Evolutionary conservation across 2,113 vertebrate genomes (phyloP).

Genomic region (Lepisosteus osseus): DNA sequence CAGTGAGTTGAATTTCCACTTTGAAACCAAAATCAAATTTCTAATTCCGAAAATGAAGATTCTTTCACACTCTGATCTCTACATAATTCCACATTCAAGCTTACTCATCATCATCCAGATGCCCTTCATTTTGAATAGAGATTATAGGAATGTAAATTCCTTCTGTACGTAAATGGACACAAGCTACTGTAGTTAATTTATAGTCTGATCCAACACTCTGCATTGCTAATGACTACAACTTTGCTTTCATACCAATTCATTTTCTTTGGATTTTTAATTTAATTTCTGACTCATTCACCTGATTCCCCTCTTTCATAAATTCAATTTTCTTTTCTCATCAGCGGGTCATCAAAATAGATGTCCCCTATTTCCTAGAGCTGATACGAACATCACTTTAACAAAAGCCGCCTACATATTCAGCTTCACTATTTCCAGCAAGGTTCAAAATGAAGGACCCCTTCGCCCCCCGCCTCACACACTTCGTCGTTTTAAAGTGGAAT

Average conservation of each 20-base stretch:
- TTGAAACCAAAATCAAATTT: no score
- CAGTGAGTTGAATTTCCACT: no score
- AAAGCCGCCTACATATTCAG: slow-evolving; percentile 52
- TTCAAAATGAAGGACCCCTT: no score
- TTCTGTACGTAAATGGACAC: slow-evolving; percentile 51
- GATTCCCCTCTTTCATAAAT: slow-evolving; percentile 76
- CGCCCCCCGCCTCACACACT: no score
- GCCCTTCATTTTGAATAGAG: slow-evolving; percentile 69
- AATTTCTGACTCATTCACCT: slow-evolving; percentile 70
- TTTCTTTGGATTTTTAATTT: slow-evolving; percentile 68
- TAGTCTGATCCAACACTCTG: slow-evolving; percentile 64
- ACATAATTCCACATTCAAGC: slow-evolving; percentile 24
- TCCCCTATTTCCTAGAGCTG: slow-evolving; percentile 63
- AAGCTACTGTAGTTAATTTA: slow-evolving; percentile 51
- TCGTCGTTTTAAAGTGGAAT: no score
- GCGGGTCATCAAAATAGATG: slow-evolving; percentile 61
- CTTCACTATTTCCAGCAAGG: slow-evolving; percentile 32
- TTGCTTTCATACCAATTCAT: slow-evolving; percentile 74
- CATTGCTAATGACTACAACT: slow-evolving; percentile 76
- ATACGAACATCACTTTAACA: slow-evolving; percentile 61
- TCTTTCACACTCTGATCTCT: no score
- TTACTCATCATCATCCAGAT: slow-evolving; percentile 42
- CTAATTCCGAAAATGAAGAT: no score
- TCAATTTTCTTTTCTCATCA: slow-evolving; percentile 72
- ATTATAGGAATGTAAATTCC: slow-evolving; percentile 64